These are phyloP conservation scores for Anhinga anhinga DNA, from an alignment of 2,113 vertebrate species.

Conservation along the genomic window DNA sequence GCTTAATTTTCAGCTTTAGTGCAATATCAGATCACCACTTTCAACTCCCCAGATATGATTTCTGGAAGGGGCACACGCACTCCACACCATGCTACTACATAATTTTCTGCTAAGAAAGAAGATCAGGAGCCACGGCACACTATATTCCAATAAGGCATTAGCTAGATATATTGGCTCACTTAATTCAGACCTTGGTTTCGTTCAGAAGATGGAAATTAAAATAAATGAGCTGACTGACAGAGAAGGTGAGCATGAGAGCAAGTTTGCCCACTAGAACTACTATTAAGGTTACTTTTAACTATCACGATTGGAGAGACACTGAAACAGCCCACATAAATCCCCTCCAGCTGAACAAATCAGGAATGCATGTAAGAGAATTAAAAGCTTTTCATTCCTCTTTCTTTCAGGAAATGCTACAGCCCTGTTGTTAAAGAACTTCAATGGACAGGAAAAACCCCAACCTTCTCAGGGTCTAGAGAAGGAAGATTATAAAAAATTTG, in stretches of 20 bases:
- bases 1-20: not conserved
- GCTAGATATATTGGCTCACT: not conserved
- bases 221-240: slow-evolving; percentile 32
- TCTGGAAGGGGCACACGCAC: not conserved
- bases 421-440: slow-evolving; percentile 3
- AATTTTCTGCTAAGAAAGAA: not conserved
- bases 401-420: not conserved
- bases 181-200: not conserved
- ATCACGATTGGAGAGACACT: not conserved
- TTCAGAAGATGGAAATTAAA: slow-evolving; percentile 28
- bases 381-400: slow-evolving; percentile 16
- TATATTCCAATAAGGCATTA: not conserved
- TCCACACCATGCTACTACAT: not conserved
- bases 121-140: not conserved
- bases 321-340: not conserved
- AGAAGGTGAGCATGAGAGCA: not conserved
- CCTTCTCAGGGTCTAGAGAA: not conserved
- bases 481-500: not conserved
- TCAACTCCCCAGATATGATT: not conserved
- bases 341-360: slow-evolving; percentile 16
- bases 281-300: slow-evolving; percentile 40
- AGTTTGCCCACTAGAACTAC: not conserved
- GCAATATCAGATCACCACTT: not conserved
- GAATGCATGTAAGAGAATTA: not conserved
- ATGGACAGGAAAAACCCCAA: not conserved